phyloP scores from a whole-genome alignment of 2,797 vertebrate genomes.

The Danio choprae region DNA sequence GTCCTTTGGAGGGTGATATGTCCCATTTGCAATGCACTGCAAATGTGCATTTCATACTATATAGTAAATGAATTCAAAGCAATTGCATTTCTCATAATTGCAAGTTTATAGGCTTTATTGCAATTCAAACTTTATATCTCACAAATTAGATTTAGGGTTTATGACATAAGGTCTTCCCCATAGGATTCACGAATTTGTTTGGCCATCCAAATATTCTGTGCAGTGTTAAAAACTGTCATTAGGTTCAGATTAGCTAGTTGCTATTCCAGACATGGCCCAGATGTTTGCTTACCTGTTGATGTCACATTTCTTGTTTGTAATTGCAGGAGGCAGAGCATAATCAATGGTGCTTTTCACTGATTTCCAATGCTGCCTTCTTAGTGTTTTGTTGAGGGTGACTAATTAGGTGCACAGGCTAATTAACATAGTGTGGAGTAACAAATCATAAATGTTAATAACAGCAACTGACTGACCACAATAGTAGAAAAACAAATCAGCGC shows the following conservation, averaged over 20 bases:
- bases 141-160: too few species aligned
- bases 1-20: too few species aligned
- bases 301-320: slow-evolving; percentile 12
- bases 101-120: too few species aligned
- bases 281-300: slow-evolving; percentile 29
- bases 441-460: slow-evolving; percentile 5
- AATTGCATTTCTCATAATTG: too few species aligned
- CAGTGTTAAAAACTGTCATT: not conserved
- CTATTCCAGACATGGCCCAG: not conserved
- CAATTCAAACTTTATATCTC: too few species aligned
- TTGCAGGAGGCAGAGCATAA: slow-evolving; percentile 16
- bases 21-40: too few species aligned
- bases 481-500: slow-evolving; percentile 30
- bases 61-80: too few species aligned
- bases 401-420: slow-evolving; percentile 33
- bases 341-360: slow-evolving; percentile 38
- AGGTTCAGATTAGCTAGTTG: not conserved
- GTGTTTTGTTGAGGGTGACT: slow-evolving; percentile 12
- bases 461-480: slow-evolving; percentile 15
- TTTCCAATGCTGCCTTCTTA: slow-evolving; percentile 1
- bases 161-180: not conserved
- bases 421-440: slow-evolving; percentile 11
- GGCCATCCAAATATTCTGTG: not conserved
- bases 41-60: too few species aligned
- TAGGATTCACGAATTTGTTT: not conserved